phyloP scores from a whole-genome alignment of 2,888 invertebrate genomes.

The Pedicia rivosa region DNA sequence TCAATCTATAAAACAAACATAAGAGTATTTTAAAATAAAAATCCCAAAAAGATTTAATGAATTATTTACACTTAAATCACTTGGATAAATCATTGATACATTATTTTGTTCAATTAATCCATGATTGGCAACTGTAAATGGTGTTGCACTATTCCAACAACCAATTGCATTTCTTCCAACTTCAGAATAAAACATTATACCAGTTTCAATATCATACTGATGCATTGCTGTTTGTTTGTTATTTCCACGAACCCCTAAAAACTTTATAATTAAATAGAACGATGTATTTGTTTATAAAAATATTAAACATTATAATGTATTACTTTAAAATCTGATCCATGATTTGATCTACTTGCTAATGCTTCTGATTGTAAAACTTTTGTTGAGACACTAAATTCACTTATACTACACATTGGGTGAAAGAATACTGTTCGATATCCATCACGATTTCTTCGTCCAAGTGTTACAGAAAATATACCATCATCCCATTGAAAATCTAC shows the following conservation, averaged over 20 bases:
- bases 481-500: slow-evolving; percentile 65
- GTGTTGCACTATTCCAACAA: slow-evolving; percentile 49
- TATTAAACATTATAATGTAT: no score
- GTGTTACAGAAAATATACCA: slow-evolving; percentile 56
- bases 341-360: slow-evolving; percentile 34
- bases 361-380: slow-evolving; percentile 38
- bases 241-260: slow-evolving; percentile 47
- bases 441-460: slow-evolving; percentile 32
- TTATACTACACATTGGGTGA: neutral
- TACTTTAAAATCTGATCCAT: slow-evolving; percentile 37
- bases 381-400: slow-evolving; percentile 52
- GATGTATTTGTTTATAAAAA: neutral
- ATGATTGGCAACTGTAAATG: slow-evolving; percentile 27
- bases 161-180: slow-evolving; percentile 54
- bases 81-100: slow-evolving; percentile 1
- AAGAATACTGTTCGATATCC: slow-evolving; percentile 1
- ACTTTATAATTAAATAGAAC: slow-evolving; percentile 19
- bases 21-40: no score
- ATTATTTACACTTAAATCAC: slow-evolving; percentile 1
- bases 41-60: no score
- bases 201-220: slow-evolving; percentile 40
- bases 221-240: slow-evolving; percentile 53
- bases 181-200: slow-evolving; percentile 51
- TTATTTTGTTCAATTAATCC: neutral
- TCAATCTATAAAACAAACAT: slow-evolving; percentile 1